Percentiles rank a stretch among this genome's conserved stretches.
phyloP scores from a whole-genome alignment of 1,140 invertebrate species.

The Teleogryllus occipitalis region DNA sequence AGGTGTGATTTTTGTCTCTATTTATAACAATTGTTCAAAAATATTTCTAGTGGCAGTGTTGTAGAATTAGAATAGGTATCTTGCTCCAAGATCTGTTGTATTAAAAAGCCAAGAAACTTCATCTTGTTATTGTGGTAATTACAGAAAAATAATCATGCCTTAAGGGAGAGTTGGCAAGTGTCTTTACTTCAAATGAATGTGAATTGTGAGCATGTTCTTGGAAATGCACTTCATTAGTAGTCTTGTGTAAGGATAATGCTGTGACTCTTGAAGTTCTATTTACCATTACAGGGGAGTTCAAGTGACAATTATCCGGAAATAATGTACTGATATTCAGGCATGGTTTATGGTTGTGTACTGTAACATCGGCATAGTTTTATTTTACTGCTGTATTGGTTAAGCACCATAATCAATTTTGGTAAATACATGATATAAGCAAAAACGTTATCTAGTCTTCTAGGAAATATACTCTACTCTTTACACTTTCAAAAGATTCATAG shows the following conservation, averaged over 20 bases:
- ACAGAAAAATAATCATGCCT: constrained; percentile 5
- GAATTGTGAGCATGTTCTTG: background rate
- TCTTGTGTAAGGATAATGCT: background rate
- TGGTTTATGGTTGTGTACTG: background rate
- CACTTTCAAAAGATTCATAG: background rate
- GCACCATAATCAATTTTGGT: background rate
- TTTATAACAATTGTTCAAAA: background rate
- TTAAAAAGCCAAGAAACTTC: background rate
- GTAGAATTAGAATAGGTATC: background rate
- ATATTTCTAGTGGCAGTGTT: background rate
- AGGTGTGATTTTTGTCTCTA: background rate
- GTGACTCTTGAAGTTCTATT: constrained; percentile 1
- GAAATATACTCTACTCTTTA: background rate
- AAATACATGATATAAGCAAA: background rate
- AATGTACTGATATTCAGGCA: background rate
- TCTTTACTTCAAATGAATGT: background rate
- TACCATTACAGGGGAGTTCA: background rate
- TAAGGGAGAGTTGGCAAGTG: background rate
- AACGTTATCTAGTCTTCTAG: background rate
- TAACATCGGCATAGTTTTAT: background rate
- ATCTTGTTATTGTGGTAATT: constrained; percentile 5
- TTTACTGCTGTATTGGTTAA: background rate
- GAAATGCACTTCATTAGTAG: background rate
- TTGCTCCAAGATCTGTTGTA: constrained; percentile 1
- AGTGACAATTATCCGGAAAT: background rate